Evolutionary conservation across 2,888 invertebrate species (phyloP).

Genomic region (Torymus texanus): DNA sequence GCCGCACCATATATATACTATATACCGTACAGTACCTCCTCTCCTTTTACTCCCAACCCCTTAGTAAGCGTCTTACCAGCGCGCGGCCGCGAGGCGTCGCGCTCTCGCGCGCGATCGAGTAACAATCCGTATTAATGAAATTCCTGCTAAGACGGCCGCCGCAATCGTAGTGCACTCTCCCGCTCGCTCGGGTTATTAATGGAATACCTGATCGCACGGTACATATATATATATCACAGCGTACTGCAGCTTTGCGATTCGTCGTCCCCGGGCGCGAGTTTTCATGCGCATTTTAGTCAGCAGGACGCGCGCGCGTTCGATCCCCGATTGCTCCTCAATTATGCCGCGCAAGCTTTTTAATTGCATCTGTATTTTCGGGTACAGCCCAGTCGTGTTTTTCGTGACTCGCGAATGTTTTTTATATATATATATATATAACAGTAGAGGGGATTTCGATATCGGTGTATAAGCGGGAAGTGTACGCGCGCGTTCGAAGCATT

Average conservation of each 20-base stretch:
- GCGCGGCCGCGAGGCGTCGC: conserved; percentile 12
- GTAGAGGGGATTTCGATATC: no score
- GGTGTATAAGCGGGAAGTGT: no score
- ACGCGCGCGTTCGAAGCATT: no score
- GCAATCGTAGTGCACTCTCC: conserved; percentile 31
- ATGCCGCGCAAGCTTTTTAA: no score
- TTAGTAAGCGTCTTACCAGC: conserved; percentile 40
- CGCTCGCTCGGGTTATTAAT: conserved; percentile 44
- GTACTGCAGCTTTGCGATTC: background rate
- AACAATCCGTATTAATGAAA: conserved; percentile 52
- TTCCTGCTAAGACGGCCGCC: conserved; percentile 39
- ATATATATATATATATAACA: no score
- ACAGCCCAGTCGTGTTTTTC: no score
- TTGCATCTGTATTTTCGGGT: no score
- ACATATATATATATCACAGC: no score
- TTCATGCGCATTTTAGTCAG: conserved; percentile 39
- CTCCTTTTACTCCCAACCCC: background rate
- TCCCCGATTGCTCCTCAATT: no score
- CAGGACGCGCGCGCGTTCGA: background rate
- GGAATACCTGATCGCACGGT: conserved; percentile 37
- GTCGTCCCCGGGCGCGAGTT: background rate
- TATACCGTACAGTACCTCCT: no score
- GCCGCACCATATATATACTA: no score
- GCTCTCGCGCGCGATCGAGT: conserved; percentile 33
- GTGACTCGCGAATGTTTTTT: no score